phyloP scores from a whole-genome alignment of 2,888 invertebrate genomes.

The Pilophorus perplexus region DNA sequence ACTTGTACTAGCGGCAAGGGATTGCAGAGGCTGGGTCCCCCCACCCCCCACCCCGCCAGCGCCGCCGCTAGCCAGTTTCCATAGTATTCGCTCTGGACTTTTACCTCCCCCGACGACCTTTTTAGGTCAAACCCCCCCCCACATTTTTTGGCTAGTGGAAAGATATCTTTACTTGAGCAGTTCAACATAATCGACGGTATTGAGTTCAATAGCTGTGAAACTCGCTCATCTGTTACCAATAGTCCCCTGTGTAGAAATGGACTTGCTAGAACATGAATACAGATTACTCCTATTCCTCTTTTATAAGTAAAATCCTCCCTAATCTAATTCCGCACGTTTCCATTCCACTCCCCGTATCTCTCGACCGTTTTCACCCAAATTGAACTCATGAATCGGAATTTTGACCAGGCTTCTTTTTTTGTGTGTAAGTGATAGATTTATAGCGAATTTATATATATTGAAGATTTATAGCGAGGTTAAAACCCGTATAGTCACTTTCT shows the following conservation, averaged over 20 bases:
- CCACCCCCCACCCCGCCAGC: neutral
- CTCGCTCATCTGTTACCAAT: constrained; percentile 21
- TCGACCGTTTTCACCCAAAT: too few species aligned
- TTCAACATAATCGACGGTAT: constrained; percentile 25
- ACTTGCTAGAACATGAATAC: constrained; percentile 24
- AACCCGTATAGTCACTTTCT: too few species aligned
- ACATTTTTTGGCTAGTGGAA: constrained; percentile 22
- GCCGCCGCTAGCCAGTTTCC: neutral
- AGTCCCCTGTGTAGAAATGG: neutral
- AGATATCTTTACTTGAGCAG: constrained; percentile 25
- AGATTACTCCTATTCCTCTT: constrained; percentile 16
- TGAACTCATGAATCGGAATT: too few species aligned
- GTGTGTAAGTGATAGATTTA: too few species aligned
- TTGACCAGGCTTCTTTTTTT: too few species aligned
- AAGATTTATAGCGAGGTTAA: too few species aligned
- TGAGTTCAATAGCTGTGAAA: constrained; percentile 33
- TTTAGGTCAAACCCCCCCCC: constrained; percentile 19
- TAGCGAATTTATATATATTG: too few species aligned
- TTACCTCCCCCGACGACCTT: constrained; percentile 1
- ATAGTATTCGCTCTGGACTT: neutral
- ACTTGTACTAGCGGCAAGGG: constrained; percentile 22
- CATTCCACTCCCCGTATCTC: too few species aligned
- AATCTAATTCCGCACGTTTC: too few species aligned
- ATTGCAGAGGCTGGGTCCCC: constrained; percentile 7
- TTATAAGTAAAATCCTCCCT: too few species aligned